Conservation (phyloP, 2,888 invertebrate species). For the Hyles lineata region DNA sequence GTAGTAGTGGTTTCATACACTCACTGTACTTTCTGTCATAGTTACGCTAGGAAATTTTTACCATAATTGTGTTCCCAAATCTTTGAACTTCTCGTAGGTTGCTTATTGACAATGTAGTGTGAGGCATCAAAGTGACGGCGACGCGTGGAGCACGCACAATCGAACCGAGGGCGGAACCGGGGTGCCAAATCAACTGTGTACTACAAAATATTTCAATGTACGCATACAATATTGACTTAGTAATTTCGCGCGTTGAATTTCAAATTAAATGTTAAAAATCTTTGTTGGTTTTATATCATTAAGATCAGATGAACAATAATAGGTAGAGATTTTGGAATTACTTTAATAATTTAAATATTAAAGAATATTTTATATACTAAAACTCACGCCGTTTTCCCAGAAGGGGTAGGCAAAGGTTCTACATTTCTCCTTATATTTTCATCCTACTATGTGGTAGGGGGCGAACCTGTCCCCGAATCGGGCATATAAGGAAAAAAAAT, state of each 20-base stretch:
- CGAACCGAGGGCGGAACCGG: constrained; percentile 44
- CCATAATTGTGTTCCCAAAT: constrained; percentile 34
- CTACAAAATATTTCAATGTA: constrained; percentile 26
- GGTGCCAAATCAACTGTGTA: constrained; percentile 54
- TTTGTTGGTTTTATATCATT: not conserved
- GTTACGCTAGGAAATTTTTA: constrained; percentile 10
- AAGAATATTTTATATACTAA: too few relatives aligned
- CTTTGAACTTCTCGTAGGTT: constrained; percentile 54
- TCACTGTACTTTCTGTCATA: not conserved
- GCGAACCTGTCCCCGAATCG: too few relatives aligned
- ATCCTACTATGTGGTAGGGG: too few relatives aligned
- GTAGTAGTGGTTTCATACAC: not conserved
- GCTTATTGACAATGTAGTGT: constrained; percentile 55
- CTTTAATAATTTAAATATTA: too few relatives aligned
- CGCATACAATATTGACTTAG: constrained; percentile 17
- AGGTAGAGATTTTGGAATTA: not conserved
- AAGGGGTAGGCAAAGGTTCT: too few relatives aligned
- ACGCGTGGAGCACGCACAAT: constrained; percentile 57
- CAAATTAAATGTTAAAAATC: not conserved
- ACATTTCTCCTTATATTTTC: too few relatives aligned
- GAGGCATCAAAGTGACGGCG: constrained; percentile 64
- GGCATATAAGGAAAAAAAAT: too few relatives aligned
- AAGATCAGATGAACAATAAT: not conserved
- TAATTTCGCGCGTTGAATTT: not conserved
- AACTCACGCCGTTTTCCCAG: too few relatives aligned